Percentiles rank a stretch among this genome's conserved stretches.
Evolutionary conservation across 2,113 vertebrate species (phyloP).

Genomic region (Equus przewalskii): DNA sequence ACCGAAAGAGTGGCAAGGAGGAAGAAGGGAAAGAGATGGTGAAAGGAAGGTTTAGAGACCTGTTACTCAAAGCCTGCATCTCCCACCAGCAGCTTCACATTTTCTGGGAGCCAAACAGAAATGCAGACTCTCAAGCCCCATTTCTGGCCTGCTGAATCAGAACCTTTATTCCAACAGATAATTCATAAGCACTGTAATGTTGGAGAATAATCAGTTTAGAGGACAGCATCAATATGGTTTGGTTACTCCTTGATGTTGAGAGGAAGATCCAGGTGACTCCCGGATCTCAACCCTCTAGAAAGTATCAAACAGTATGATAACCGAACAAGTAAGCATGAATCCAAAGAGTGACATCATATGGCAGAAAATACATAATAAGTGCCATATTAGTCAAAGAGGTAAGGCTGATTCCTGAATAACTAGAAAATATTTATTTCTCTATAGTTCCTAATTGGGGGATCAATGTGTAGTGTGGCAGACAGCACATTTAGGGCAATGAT

Average conservation of each 20-base stretch:
- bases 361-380: background rate
- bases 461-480: background rate
- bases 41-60: too few species aligned
- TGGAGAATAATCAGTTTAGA: background rate
- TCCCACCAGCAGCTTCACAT: background rate
- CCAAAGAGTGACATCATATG: background rate
- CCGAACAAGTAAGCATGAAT: background rate
- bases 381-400: background rate
- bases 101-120: background rate
- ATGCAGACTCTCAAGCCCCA: background rate
- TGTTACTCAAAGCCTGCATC: background rate
- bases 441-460: background rate
- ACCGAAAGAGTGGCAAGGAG: background rate
- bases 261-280: background rate
- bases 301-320: background rate
- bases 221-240: background rate
- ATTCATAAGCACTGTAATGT: fast-evolving
- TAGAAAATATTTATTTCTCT: background rate
- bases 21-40: background rate
- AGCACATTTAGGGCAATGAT: background rate
- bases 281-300: background rate
- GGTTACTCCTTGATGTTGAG: background rate
- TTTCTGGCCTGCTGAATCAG: background rate
- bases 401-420: background rate
- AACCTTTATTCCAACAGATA: background rate